A percentile compares a stretch with the other conserved stretches of the same genome.
Evolutionary conservation across 2,888 invertebrate genomes (phyloP).

Genomic region (Plemyria rubiginata): DNA sequence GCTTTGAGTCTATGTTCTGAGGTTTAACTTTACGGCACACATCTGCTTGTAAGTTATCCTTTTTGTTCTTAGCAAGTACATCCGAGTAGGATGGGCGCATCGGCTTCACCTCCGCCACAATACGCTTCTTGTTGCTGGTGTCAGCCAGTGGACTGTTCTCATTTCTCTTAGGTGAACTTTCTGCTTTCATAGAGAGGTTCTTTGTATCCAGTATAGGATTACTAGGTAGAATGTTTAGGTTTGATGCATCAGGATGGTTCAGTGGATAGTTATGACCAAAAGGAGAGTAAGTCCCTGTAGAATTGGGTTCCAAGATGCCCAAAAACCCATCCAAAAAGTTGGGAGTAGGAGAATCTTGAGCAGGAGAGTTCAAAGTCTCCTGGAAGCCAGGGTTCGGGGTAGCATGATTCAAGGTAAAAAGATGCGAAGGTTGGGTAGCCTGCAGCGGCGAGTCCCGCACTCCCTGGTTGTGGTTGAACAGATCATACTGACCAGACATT

Average conservation of each 20-base stretch:
- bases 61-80: slow-evolving; percentile 89
- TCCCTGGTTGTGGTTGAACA: slow-evolving; percentile 73
- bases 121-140: slow-evolving; percentile 87
- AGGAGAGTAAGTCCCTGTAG: slow-evolving; percentile 89
- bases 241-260: slow-evolving; percentile 77
- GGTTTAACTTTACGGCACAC: slow-evolving; percentile 74
- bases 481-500: slow-evolving; percentile 77
- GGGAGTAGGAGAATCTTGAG: slow-evolving; percentile 65
- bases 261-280: slow-evolving; percentile 87
- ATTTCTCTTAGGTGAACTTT: slow-evolving; percentile 73
- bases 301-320: slow-evolving; percentile 89
- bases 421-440: slow-evolving; percentile 61
- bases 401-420: slow-evolving; percentile 74
- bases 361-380: slow-evolving; percentile 59
- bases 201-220: slow-evolving; percentile 61
- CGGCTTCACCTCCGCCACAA: slow-evolving; percentile 93
- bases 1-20: slow-evolving; percentile 73
- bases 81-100: slow-evolving; percentile 95
- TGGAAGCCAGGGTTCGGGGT: slow-evolving; percentile 57
- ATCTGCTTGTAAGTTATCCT: slow-evolving; percentile 78
- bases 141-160: slow-evolving; percentile 80
- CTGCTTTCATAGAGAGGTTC: slow-evolving; percentile 58
- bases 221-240: slow-evolving; percentile 63
- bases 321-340: slow-evolving; percentile 89
- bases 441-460: slow-evolving; percentile 68